Conservation (phyloP, 2,888 invertebrate genomes). For the Drosophila yooni region DNA sequence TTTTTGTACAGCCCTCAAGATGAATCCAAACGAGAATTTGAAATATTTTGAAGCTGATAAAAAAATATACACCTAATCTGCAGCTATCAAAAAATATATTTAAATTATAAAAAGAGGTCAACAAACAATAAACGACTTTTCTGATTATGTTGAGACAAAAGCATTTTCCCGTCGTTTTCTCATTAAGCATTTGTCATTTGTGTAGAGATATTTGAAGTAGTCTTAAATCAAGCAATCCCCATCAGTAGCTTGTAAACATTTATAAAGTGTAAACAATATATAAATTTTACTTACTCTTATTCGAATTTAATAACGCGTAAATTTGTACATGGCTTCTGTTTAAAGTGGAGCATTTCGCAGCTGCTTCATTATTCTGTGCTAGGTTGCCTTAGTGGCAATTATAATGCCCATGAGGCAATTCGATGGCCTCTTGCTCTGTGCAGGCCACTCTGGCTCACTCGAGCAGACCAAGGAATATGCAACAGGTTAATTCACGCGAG, state of each 20-base stretch:
- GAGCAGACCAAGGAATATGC: constrained; percentile 49
- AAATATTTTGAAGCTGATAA: background rate
- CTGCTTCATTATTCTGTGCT: constrained; percentile 18
- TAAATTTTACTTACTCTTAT: background rate
- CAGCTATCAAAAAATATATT: background rate
- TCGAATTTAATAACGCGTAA: background rate
- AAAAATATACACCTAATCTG: background rate
- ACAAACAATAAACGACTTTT: background rate
- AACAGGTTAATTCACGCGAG: constrained; percentile 82
- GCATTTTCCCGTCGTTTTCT: background rate
- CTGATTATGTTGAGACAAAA: background rate
- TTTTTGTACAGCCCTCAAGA: background rate
- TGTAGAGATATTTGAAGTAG: background rate
- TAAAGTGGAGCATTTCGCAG: constrained; percentile 22
- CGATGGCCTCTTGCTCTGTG: constrained; percentile 35
- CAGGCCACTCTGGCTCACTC: constrained; percentile 30
- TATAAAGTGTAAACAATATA: background rate
- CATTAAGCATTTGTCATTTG: background rate
- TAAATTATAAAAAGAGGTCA: background rate
- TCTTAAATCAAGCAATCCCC: background rate
- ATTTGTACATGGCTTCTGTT: background rate
- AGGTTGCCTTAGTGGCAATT: constrained; percentile 41
- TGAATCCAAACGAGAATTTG: background rate
- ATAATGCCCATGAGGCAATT: constrained; percentile 57
- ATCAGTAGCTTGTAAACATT: background rate